Conservation (phyloP, 2,113 vertebrate genomes). For the Panthera uncia region DNA sequence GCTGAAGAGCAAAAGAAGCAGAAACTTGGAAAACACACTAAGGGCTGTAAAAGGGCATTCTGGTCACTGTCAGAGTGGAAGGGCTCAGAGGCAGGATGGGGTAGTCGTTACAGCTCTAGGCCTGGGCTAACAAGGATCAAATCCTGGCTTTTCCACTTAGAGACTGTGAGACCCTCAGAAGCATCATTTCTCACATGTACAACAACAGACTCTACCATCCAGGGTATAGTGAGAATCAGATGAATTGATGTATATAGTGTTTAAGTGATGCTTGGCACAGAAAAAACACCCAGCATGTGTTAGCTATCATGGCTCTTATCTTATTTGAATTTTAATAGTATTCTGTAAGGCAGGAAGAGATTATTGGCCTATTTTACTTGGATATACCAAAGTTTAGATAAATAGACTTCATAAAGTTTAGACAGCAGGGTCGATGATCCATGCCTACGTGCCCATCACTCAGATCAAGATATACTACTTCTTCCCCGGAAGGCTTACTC, state of each 20-base stretch:
- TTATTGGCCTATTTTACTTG: not conserved
- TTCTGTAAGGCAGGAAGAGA: not conserved
- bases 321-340: not conserved
- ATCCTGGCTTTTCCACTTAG: not conserved
- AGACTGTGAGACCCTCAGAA: not conserved
- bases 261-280: not conserved
- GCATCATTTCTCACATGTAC: not conserved
- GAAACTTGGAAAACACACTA: not conserved
- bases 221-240: not conserved
- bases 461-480: not conserved
- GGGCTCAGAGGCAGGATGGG: not conserved
- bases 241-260: not conserved
- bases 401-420: not conserved
- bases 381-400: not conserved
- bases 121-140: not conserved
- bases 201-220: not conserved
- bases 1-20: not conserved
- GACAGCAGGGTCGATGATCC: not conserved
- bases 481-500: not conserved
- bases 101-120: not conserved
- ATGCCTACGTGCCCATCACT: not conserved
- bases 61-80: not conserved
- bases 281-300: not conserved
- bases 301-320: not conserved
- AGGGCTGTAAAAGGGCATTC: not conserved